Percentiles rank a stretch among this genome's conserved stretches.
Evolutionary conservation across 2,888 invertebrate species (phyloP).

Genomic region (Sabatieria punctata): DNA sequence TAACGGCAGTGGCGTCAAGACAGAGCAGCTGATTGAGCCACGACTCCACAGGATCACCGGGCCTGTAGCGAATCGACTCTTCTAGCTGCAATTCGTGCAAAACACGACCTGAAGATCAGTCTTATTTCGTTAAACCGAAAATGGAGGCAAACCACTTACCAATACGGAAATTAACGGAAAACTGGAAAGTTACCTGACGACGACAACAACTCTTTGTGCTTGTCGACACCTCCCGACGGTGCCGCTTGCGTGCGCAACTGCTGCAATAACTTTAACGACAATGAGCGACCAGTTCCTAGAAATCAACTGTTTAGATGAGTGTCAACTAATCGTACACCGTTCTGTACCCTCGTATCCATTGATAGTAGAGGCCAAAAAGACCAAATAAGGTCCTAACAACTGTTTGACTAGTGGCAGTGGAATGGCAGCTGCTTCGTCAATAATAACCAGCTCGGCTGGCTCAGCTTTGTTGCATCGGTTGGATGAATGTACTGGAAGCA

Average conservation of each 20-base stretch:
- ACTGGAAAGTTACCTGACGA: too few species aligned
- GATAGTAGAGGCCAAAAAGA: conserved; percentile 87
- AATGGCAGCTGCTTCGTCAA: conserved; percentile 98
- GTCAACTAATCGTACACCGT: too few species aligned
- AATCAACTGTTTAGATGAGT: too few species aligned
- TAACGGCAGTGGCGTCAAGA: conserved; percentile 48
- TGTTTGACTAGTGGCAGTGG: conserved; percentile 77
- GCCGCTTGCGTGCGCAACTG: conserved; percentile 45
- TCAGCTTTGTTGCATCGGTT: conserved; percentile 64
- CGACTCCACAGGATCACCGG: conserved; percentile 58
- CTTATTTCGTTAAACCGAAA: too few species aligned
- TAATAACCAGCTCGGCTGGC: conserved; percentile 80
- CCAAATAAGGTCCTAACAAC: conserved; percentile 72
- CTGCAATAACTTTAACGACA: conserved; percentile 80
- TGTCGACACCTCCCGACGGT: too few species aligned
- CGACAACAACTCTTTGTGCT: too few species aligned
- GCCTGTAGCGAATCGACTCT: conserved; percentile 82
- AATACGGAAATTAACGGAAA: too few species aligned
- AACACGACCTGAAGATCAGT: too few species aligned
- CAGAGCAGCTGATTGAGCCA: conserved; percentile 85
- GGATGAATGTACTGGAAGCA: conserved; percentile 75
- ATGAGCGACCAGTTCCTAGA: conserved; percentile 86
- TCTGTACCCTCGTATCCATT: conserved; percentile 55
- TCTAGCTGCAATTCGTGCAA: conserved; percentile 50
- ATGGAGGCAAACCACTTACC: too few species aligned